Evolutionary conservation across 2,113 vertebrate species (phyloP).

Genomic region (Gallinago jamesoni): DNA sequence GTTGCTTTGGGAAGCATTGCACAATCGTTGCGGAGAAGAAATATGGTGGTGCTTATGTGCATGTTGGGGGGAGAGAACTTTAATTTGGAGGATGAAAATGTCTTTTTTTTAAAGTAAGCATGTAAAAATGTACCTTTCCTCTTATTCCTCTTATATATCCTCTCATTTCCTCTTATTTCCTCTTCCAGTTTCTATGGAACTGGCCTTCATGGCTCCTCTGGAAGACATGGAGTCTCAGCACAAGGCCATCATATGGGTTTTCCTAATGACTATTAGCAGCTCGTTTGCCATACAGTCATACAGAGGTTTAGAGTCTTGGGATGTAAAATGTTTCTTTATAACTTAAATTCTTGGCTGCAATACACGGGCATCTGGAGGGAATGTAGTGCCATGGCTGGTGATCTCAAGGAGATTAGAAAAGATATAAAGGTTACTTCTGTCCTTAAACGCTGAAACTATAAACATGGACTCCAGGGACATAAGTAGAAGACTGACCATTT

Average conservation of each 20-base stretch:
- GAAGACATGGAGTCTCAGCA: neutral
- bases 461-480: neutral
- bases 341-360: neutral
- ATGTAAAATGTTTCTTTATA: neutral
- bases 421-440: neutral
- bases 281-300: neutral
- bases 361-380: neutral
- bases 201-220: neutral
- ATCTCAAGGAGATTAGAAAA: neutral
- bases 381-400: neutral
- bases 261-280: neutral
- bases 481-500: neutral
- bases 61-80: accelerated
- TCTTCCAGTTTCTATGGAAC: neutral
- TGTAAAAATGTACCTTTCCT: neutral
- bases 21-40: accelerated
- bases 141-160: too few relatives aligned
- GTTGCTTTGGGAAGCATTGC: neutral
- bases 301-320: neutral
- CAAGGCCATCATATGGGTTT: neutral
- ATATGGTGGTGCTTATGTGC: neutral
- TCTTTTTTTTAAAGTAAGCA: neutral
- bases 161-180: too few relatives aligned
- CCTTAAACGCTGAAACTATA: neutral
- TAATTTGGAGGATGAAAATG: neutral